phyloP scores from a whole-genome alignment of 2,113 vertebrate species.

The Campylorhamphus procurvoides region DNA sequence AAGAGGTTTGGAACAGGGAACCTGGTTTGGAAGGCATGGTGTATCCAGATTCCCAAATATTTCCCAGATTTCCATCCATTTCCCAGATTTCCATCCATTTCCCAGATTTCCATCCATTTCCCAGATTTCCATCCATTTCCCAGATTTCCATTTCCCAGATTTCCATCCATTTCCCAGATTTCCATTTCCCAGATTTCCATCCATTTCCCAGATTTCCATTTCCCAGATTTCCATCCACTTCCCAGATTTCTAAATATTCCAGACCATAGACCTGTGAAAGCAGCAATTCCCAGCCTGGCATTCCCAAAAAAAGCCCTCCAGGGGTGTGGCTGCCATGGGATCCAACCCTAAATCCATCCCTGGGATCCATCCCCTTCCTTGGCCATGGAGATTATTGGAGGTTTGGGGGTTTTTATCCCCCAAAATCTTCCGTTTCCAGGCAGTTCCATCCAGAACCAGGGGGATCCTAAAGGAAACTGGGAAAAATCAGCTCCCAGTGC shows the following conservation, averaged over 20 bases:
- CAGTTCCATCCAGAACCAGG: rapidly evolving
- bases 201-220: neutral
- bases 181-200: neutral
- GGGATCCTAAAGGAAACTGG: neutral
- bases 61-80: neutral
- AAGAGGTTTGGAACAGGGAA: neutral
- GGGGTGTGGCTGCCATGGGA: neutral
- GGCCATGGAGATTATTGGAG: too few relatives aligned
- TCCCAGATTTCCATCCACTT: neutral
- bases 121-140: too few relatives aligned
- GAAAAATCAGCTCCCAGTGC: neutral
- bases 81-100: neutral
- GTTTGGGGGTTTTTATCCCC: neutral
- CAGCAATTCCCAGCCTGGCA: rapidly evolving
- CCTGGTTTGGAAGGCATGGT: neutral
- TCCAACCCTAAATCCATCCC: neutral
- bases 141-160: neutral
- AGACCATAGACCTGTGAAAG: neutral
- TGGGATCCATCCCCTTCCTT: neutral
- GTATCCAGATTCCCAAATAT: neutral
- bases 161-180: neutral
- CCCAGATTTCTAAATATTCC: neutral
- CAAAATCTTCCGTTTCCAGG: rapidly evolving
- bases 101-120: neutral
- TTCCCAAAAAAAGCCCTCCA: neutral